A percentile compares a stretch with the other conserved stretches of the same genome.
phyloP scores from a whole-genome alignment of 1,140 invertebrate species.

The Pogonus chalceus region DNA sequence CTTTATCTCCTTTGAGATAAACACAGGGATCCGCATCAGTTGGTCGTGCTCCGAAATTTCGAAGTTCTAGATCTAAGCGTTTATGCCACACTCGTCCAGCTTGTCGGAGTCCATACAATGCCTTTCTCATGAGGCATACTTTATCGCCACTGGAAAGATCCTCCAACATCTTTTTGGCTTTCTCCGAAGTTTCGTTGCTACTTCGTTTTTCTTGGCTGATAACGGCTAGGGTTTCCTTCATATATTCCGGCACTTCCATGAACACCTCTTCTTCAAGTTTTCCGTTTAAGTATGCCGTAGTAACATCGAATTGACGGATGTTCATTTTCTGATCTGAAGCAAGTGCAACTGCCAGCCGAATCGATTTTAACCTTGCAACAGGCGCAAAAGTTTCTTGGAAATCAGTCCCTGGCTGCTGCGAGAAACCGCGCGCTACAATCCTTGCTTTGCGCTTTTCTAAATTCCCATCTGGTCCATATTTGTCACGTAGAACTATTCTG shows the following conservation, averaged over 20 bases:
- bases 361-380: constrained; percentile 18
- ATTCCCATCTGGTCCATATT: constrained; percentile 16
- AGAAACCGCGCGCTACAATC: constrained; percentile 20
- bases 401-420: constrained; percentile 18
- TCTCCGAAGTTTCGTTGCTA: not conserved
- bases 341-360: constrained; percentile 29
- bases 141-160: not conserved
- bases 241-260: constrained; percentile 33
- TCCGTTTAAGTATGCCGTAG: constrained; percentile 35
- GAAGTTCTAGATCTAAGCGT: constrained; percentile 19
- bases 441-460: constrained; percentile 18
- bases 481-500: constrained; percentile 30
- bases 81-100: constrained; percentile 22
- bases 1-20: constrained; percentile 15
- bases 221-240: constrained; percentile 30
- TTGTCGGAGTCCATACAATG: constrained; percentile 32
- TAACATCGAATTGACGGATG: constrained; percentile 34
- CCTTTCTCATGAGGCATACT: constrained; percentile 13
- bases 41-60: constrained; percentile 14
- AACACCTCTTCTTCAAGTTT: constrained; percentile 31
- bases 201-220: constrained; percentile 21
- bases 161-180: not conserved
- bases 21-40: constrained; percentile 23
- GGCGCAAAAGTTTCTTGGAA: constrained; percentile 21
- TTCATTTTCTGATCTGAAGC: not conserved